These are phyloP conservation scores for Calliphora vicina DNA, from an alignment of 1,140 invertebrate genomes.

Conservation along the genomic window DNA sequence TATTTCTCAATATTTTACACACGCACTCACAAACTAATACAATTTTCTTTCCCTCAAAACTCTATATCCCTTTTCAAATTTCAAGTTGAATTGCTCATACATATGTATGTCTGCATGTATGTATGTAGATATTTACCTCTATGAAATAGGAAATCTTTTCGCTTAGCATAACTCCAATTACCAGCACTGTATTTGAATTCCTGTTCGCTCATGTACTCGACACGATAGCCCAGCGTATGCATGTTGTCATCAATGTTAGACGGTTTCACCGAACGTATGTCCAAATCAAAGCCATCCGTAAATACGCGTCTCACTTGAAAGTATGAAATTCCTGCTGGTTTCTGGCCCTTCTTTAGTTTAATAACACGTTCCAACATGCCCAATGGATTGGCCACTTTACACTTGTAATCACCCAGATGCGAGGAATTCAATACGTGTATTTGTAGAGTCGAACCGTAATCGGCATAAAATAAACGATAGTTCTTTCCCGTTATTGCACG, in stretches of 20 bases:
- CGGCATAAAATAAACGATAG: constrained; percentile 61
- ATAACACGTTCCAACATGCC: constrained; percentile 66
- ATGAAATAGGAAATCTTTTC: constrained; percentile 55
- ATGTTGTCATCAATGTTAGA: constrained; percentile 54
- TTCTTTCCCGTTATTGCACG: constrained; percentile 57
- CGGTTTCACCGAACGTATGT: constrained; percentile 54
- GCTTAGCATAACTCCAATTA: constrained; percentile 60
- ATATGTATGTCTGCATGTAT: too few species aligned
- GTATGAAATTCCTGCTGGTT: constrained; percentile 63
- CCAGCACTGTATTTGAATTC: constrained; percentile 56
- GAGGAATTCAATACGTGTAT: constrained; percentile 63
- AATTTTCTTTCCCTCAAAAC: too few species aligned
- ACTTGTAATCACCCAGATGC: constrained; percentile 68
- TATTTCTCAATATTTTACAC: too few species aligned
- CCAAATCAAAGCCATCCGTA: constrained; percentile 61
- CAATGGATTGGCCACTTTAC: constrained; percentile 66
- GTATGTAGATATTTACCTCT: constrained; percentile 43
- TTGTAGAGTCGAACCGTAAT: constrained; percentile 64
- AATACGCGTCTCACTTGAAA: constrained; percentile 58
- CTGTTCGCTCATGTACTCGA: constrained; percentile 55
- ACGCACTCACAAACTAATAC: too few species aligned
- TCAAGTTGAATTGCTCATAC: too few species aligned
- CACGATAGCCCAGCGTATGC: constrained; percentile 59
- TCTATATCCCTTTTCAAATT: too few species aligned
- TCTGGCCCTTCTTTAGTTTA: constrained; percentile 64